Percentiles rank a stretch among this genome's conserved stretches.
Conservation (phyloP, 2,888 invertebrate species). For the Drosophila planitibia region DNA sequence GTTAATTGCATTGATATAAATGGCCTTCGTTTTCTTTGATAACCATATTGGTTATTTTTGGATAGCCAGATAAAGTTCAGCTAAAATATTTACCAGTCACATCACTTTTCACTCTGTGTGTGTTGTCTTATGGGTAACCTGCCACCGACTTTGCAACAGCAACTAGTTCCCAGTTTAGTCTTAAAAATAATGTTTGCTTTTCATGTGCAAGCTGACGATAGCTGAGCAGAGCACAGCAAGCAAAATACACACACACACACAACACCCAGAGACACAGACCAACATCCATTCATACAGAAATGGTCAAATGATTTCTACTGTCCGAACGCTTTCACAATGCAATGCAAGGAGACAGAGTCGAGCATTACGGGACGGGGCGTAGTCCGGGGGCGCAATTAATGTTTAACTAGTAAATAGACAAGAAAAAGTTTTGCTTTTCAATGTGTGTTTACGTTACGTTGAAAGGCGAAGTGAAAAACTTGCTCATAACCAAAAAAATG, state of each 20-base stretch:
- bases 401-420: constrained; percentile 74
- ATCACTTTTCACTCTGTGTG: constrained; percentile 40
- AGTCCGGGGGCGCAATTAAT: constrained; percentile 65
- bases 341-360: constrained; percentile 38
- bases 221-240: constrained; percentile 55
- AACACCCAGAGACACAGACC: constrained; percentile 21
- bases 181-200: constrained; percentile 61
- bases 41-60: constrained; percentile 15
- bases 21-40: constrained; percentile 27
- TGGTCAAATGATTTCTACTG: constrained; percentile 78
- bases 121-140: constrained; percentile 50
- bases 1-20: constrained; percentile 33
- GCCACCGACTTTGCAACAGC: constrained; percentile 46
- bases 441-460: constrained; percentile 49
- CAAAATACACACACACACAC: constrained; percentile 20
- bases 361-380: constrained; percentile 35
- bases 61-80: constrained; percentile 13
- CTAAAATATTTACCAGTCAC: constrained; percentile 11
- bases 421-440: constrained; percentile 68
- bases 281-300: constrained; percentile 44
- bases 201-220: constrained; percentile 64
- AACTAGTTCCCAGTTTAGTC: constrained; percentile 32
- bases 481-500: constrained; percentile 42
- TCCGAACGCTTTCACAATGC: constrained; percentile 73
- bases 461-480: constrained; percentile 59